Evolutionary conservation across 2,797 vertebrate species (phyloP), one percentile per base, ranked within the genome.

Genomic region (Pseudotriccus pelzelni): DNA sequence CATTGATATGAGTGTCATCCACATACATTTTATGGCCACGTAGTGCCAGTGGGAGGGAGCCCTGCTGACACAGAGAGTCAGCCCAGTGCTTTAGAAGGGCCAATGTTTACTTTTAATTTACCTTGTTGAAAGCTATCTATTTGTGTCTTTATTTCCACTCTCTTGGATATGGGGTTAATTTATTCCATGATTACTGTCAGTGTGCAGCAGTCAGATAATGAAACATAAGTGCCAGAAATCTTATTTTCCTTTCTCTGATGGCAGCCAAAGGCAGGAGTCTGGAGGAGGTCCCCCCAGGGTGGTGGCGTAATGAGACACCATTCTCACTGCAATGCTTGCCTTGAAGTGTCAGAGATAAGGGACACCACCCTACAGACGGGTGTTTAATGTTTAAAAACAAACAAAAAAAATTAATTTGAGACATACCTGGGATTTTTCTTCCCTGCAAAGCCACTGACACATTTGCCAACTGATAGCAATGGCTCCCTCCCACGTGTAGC

Each of bases 131-230:
- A 89, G 87, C 96, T 93, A 91, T 90, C 82, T 96, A 79, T 96
- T 97, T 97, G 75, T 97, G 92, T 94, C 93, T 93, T 97, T 97
- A 94, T 97, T 97, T 97, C 97, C 95, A 89, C 80, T 78, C 88
- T 96, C n/a, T 96, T 95, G 97, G 94, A 96, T 97, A 87, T 73
- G 82, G 94, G 91, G 80, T 91, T 98, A 94, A 98, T 98, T 97
- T 97, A 96, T 96, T 97, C 94, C 90, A 30, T 36, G 84, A 90
- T 96, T 97, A 94, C 93, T 96, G 89, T 96, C 96, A 97, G 97
- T 93, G 77, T 97, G 96, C 88, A 96, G 89, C 88, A 96, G 81
- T 95, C 84, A 95, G 95, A 97, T 97, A 97, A 97, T 96, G 96
- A 97, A 95, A 90, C 68, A 32, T 80, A 96, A 97, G 77, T 92